phyloP scores from a whole-genome alignment of 2,888 invertebrate species.

The Agrochola lota region DNA sequence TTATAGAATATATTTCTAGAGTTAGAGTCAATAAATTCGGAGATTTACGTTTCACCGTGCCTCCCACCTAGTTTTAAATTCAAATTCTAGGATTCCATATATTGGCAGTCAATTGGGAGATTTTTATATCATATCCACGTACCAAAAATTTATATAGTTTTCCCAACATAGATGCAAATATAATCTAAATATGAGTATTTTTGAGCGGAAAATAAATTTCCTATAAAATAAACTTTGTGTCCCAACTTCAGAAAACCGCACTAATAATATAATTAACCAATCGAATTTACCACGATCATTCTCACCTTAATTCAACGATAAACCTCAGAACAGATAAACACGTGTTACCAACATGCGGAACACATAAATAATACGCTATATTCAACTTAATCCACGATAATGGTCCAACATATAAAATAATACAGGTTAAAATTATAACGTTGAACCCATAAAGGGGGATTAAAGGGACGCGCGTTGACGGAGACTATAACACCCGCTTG shows the following conservation, averaged over 20 bases:
- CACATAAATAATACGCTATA: slow-evolving; percentile 79
- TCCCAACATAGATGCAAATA: neutral
- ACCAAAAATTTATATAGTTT: neutral
- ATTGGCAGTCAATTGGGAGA: slow-evolving; percentile 12
- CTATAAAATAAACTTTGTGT: neutral
- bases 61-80: slow-evolving; percentile 37
- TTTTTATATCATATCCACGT: slow-evolving; percentile 9
- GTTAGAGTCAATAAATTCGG: slow-evolving; percentile 54
- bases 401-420: slow-evolving; percentile 82
- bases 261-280: slow-evolving; percentile 21
- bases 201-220: neutral
- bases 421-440: slow-evolving; percentile 84
- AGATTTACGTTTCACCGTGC: slow-evolving; percentile 42
- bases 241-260: neutral
- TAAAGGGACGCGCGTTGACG: slow-evolving; percentile 81
- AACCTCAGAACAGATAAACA: slow-evolving; percentile 62
- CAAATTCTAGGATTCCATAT: slow-evolving; percentile 13
- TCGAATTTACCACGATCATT: slow-evolving; percentile 28
- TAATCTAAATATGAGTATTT: neutral
- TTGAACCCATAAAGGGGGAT: slow-evolving; percentile 81
- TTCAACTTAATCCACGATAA: slow-evolving; percentile 80
- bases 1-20: slow-evolving; percentile 57
- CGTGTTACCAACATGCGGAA: slow-evolving; percentile 72
- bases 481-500: slow-evolving; percentile 71
- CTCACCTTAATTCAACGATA: slow-evolving; percentile 60